Percentiles rank a stretch among this genome's conserved stretches.
These are phyloP conservation scores for Labia minor DNA, from an alignment of 2,888 invertebrate species.

Conservation along the genomic window DNA sequence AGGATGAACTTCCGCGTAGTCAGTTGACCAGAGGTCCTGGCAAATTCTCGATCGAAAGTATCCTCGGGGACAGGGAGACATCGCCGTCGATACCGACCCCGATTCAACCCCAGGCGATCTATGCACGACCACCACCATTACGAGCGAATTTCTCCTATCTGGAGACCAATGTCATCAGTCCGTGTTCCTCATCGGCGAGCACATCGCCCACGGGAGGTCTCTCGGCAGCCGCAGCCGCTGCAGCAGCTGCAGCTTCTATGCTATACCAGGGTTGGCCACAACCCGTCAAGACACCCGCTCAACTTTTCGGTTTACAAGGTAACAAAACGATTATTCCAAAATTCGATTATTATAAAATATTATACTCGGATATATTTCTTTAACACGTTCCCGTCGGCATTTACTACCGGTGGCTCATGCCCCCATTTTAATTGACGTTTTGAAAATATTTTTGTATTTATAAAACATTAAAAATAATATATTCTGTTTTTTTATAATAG, in stretches of 20 bases:
- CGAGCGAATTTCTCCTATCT: neutral
- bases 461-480: too few species aligned
- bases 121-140: conserved; percentile 18
- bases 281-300: conserved; percentile 35
- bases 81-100: conserved; percentile 17
- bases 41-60: conserved; percentile 47
- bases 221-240: neutral
- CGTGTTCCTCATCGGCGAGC: neutral
- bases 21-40: conserved; percentile 30
- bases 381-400: too few species aligned
- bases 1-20: neutral
- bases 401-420: too few species aligned
- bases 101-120: conserved; percentile 14
- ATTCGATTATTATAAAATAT: too few species aligned
- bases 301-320: conserved; percentile 55
- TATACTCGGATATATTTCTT: too few species aligned
- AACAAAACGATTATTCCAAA: too few species aligned
- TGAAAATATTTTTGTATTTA: too few species aligned
- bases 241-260: conserved; percentile 25
- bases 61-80: conserved; percentile 36
- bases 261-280: conserved; percentile 31
- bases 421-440: too few species aligned
- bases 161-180: neutral
- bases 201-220: neutral
- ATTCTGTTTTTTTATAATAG: too few species aligned